Percentiles rank a stretch among this genome's conserved stretches.
phyloP scores from a whole-genome alignment of 1,140 invertebrate species.

The Maconellicoccus hirsutus region DNA sequence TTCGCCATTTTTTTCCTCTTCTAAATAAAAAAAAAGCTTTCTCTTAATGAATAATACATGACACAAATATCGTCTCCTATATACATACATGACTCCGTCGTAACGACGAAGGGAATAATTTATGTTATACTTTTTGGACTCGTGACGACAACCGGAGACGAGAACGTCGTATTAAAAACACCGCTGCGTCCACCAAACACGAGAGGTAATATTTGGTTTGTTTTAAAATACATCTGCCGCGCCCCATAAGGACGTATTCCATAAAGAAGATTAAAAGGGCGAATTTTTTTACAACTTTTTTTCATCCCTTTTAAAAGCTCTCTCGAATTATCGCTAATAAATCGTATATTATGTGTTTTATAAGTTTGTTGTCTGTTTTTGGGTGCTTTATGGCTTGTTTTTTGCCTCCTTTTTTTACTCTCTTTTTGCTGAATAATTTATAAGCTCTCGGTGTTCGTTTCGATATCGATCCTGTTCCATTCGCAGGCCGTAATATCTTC shows the following conservation, averaged over 20 bases:
- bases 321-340: conserved; percentile 9
- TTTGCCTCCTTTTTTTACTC: no score
- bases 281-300: background rate
- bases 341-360: conserved; percentile 3
- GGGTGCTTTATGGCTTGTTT: background rate
- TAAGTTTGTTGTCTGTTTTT: background rate
- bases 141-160: background rate
- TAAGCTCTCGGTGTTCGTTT: background rate
- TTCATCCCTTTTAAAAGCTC: conserved; percentile 4
- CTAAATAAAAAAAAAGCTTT: background rate
- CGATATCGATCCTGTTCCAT: background rate
- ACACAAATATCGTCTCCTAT: background rate
- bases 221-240: background rate
- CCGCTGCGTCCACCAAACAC: no score
- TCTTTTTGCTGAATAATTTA: conserved; percentile 10
- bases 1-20: no score
- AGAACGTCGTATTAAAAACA: background rate
- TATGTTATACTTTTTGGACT: background rate
- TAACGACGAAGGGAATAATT: background rate
- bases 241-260: background rate
- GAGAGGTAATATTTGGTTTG: background rate
- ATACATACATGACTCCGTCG: no score
- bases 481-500: no score
- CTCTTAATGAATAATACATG: conserved; percentile 4
- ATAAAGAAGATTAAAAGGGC: conserved; percentile 7